Evolutionary conservation across 2,113 vertebrate genomes (phyloP).

Genomic region (Cryptotis parvus): DNA sequence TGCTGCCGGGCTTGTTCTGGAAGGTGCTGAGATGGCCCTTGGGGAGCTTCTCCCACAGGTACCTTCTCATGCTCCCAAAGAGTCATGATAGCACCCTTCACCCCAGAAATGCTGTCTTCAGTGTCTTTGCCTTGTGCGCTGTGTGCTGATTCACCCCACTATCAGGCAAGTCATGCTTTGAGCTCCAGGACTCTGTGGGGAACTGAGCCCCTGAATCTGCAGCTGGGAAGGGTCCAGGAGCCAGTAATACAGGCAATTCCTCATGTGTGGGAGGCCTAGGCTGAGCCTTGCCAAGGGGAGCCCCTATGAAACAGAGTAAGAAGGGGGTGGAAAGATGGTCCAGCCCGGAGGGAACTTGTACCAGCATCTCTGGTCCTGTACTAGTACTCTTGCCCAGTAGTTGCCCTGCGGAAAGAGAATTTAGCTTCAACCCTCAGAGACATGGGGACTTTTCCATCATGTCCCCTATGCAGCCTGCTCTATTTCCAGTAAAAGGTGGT

Average conservation of each 20-base stretch:
- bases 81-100: neutral
- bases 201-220: no score
- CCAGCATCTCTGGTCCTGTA: neutral
- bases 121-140: accelerated
- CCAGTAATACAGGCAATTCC: no score
- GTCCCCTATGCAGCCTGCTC: neutral
- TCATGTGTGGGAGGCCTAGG: no score
- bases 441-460: neutral
- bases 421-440: neutral
- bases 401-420: neutral
- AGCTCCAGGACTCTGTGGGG: neutral
- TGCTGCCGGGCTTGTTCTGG: neutral
- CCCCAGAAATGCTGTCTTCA: neutral
- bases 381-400: neutral
- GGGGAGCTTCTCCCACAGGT: no score
- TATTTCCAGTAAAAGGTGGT: neutral
- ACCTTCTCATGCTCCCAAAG: no score
- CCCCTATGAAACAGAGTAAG: neutral
- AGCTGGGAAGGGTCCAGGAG: no score
- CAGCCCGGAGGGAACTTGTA: neutral
- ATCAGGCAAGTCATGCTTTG: neutral
- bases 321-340: neutral
- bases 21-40: neutral
- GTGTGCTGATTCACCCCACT: neutral
- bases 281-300: no score